Base-by-base conservation (phyloP, 2,113 vertebrate genomes). In the Sisor rabdophorus region DNA sequence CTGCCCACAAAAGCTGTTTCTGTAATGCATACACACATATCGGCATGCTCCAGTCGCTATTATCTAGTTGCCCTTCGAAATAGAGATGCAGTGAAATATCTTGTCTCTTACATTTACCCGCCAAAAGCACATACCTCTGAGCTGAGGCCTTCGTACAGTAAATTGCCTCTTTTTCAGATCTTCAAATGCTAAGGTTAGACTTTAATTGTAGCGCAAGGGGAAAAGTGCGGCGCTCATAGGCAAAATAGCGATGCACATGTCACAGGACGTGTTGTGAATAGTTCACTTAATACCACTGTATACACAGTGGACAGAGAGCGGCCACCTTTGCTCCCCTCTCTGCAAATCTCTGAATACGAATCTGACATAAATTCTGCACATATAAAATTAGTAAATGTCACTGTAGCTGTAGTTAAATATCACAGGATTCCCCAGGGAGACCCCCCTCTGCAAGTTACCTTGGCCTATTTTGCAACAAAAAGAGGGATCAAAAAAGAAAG, bases 341-440 rank as follows among this genome's bases (percentile, higher is more conserved):
- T 84, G 86, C 88, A 89, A 88, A 87, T 88, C 91, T 64, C 89
- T 89, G 91, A 91, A 92, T 92, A 90, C 88, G 89, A 91, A 91
- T 91, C 89, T 92, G 92, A 92, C 91, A 92, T 91, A 89, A 91
- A 92, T 93, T 92, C 91, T 90, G 91, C 92, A 90, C 90, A 92
- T 93, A 92, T 91, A 92, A 93, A 93, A 93, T 92, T 92, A 93
- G 91, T 92, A 93, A 93, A 93, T 93, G 92, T 91, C 92, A 92
- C 91, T 91, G 91, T 90, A 91, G 90, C 91, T 90, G 86, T 92
- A 91, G 91, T 92, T 93, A 93, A 93, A 92, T 93, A 93, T 93
- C 92, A 93, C 92, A 90, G 84, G 79, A 87, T 83, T 87, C 91
- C 87, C 89, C 4, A 0, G 88, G 89, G 91, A 82, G 60, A 48